phyloP scores from a whole-genome alignment of 2,797 vertebrate species.

The Pipistrellus nathusii region DNA sequence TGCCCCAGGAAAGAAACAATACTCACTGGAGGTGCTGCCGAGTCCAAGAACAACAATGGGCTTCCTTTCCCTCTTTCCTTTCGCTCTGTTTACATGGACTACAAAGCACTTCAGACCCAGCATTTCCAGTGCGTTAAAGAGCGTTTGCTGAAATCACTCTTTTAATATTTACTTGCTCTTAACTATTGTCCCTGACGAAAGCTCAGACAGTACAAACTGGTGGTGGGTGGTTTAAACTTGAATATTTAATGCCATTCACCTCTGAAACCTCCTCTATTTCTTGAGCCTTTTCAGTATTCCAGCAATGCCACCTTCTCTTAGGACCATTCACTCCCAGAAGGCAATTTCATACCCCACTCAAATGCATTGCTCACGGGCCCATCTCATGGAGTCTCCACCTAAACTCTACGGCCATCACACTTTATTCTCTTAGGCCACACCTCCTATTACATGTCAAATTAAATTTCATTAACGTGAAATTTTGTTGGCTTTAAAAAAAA shows the following conservation, averaged over 20 bases:
- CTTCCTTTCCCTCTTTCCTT: not conserved
- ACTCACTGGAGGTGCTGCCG: not conserved
- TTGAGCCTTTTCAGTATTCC: not conserved
- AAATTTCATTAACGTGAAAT: not conserved
- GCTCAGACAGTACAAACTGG: not conserved
- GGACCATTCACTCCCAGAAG: constrained; percentile 8
- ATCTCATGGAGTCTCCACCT: not conserved
- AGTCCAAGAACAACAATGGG: not conserved
- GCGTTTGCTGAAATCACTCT: constrained; percentile 9
- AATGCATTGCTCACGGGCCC: not conserved
- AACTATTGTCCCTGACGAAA: not conserved
- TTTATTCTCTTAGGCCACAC: not conserved
- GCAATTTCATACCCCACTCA: constrained; percentile 13
- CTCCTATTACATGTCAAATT: not conserved
- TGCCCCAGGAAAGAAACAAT: not conserved
- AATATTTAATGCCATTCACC: not conserved
- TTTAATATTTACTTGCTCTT: constrained; percentile 49
- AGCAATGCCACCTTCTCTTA: not conserved
- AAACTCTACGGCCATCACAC: not conserved
- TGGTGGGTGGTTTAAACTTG: not conserved
- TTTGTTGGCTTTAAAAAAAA: not conserved
- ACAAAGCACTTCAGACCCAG: constrained; percentile 37
- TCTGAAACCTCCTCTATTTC: not conserved
- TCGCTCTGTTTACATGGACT: not conserved
- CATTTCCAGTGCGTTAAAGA: not conserved